phyloP scores from a whole-genome alignment of 1,140 invertebrate genomes.

The Bombyx mori region DNA sequence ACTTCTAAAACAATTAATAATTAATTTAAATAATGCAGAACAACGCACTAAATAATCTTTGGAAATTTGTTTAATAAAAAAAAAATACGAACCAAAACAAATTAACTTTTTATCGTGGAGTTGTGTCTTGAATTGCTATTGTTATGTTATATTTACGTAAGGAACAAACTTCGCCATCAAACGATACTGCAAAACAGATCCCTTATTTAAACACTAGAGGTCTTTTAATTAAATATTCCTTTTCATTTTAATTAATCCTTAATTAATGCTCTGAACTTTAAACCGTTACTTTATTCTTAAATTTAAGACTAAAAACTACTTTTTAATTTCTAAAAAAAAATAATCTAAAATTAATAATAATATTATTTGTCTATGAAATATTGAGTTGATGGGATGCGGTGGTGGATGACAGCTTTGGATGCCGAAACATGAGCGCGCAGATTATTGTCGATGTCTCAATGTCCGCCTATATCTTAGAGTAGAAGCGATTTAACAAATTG shows the following conservation, averaged over 20 bases:
- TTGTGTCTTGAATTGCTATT: neutral
- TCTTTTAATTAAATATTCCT: conserved; percentile 47
- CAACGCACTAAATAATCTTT: conserved; percentile 8
- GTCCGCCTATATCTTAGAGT: conserved; percentile 5
- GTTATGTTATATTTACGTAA: conserved; percentile 3
- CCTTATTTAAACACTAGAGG: conserved; percentile 43
- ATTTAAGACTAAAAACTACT: no score
- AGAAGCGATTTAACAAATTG: conserved; percentile 51
- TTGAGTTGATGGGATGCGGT: conserved; percentile 6
- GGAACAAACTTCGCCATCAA: conserved; percentile 28
- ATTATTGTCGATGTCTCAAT: conserved; percentile 51
- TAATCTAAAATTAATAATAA: no score
- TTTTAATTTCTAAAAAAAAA: no score
- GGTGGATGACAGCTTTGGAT: conserved; percentile 17
- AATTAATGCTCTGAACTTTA: conserved; percentile 66
- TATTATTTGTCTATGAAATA: no score
- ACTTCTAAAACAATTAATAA: conserved; percentile 33
- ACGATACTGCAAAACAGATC: conserved; percentile 15
- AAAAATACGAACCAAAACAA: neutral
- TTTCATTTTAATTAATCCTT: conserved; percentile 53
- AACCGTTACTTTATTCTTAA: no score
- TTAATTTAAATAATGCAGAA: conserved; percentile 27
- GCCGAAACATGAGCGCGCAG: conserved; percentile 12
- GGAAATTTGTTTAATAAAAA: neutral
- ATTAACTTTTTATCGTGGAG: neutral